These are phyloP conservation scores for Desoria tigrina DNA, from an alignment of 2,888 invertebrate genomes.

Conservation along the genomic window DNA sequence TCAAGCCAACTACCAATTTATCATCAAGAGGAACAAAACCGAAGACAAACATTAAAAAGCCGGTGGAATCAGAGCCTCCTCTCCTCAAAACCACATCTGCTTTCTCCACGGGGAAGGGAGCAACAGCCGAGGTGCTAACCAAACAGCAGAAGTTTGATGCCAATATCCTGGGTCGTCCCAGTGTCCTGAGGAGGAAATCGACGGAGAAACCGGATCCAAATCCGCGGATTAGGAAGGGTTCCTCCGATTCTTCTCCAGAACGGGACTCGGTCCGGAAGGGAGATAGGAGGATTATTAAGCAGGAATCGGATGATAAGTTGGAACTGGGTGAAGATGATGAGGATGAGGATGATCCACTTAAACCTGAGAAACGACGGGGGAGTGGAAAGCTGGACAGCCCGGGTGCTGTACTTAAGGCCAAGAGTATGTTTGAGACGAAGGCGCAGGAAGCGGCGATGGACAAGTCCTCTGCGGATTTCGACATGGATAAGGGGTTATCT, in stretches of 20 bases:
- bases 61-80: neutral
- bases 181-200: neutral
- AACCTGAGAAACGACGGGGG: constrained; percentile 31
- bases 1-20: neutral
- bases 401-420: constrained; percentile 69
- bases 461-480: constrained; percentile 34
- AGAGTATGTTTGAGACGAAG: constrained; percentile 70
- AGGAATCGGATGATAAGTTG: neutral
- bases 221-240: constrained; percentile 39
- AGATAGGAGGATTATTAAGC: too few species aligned
- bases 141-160: constrained; percentile 46
- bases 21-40: constrained; percentile 8
- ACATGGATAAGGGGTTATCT: constrained; percentile 28
- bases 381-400: constrained; percentile 59
- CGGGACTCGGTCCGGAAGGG: neutral
- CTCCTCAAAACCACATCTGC: neutral
- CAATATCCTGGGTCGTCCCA: constrained; percentile 47
- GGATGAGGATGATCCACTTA: constrained; percentile 43
- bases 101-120: neutral
- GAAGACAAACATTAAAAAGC: constrained; percentile 10
- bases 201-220: constrained; percentile 39
- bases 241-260: constrained; percentile 3
- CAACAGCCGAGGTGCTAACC: neutral
- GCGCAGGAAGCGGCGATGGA: constrained; percentile 55
- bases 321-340: constrained; percentile 11